Conservation (phyloP, 64 coral and sea anemone genomes). For the Hydrozoanthus tunicans region DNA sequence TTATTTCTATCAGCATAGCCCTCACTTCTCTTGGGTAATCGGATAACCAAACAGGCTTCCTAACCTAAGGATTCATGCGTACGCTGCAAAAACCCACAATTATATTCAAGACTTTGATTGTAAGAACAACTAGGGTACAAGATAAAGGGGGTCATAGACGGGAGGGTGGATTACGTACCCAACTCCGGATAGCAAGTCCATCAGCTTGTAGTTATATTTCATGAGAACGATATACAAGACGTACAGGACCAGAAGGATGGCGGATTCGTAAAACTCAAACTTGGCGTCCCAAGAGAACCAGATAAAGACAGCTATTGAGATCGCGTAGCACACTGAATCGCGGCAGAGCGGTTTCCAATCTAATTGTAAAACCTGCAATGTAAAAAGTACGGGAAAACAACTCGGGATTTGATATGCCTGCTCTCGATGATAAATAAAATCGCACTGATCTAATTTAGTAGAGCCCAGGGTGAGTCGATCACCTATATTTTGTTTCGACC, state of each 20-base stretch:
- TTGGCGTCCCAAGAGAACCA: conserved; percentile 55
- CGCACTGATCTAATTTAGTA: no score
- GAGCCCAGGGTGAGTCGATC: no score
- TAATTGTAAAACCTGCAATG: conserved; percentile 37
- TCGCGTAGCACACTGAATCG: conserved; percentile 42
- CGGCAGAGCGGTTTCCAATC: conserved; percentile 53
- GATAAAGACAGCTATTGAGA: conserved; percentile 50
- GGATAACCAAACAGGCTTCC: no score
- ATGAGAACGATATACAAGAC: conserved; percentile 44
- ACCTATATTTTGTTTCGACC: no score
- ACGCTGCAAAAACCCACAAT: no score
- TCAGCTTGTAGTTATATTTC: conserved; percentile 55
- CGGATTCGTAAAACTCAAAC: conserved; percentile 50
- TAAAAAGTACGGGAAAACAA: neutral
- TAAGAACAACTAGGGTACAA: no score
- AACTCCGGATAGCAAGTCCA: conserved; percentile 28
- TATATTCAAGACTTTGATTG: no score
- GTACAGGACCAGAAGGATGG: conserved; percentile 26
- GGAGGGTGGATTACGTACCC: neutral
- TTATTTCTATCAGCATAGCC: no score
- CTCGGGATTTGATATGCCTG: neutral
- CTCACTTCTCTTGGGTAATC: no score
- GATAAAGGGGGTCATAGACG: neutral
- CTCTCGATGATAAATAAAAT: no score
- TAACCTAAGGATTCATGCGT: no score